phyloP scores from a whole-genome alignment of 30 jellyfish, hydroid and myxozoan genomes.

The Turritopsis rubra region DNA sequence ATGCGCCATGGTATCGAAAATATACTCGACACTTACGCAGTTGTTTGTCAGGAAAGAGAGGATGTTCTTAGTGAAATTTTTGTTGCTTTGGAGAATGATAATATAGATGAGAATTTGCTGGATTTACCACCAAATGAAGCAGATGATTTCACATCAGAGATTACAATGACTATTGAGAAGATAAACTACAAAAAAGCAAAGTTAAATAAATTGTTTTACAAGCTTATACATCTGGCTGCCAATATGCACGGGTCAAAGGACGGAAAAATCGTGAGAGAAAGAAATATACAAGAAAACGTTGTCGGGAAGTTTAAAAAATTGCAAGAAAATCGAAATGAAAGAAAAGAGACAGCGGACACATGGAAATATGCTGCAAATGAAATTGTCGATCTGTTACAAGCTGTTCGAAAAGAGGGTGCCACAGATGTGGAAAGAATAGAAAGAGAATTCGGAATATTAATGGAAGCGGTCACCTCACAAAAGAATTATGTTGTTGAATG shows the following conservation, averaged over 20 bases:
- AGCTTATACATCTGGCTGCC: neutral
- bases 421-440: slow-evolving; percentile 57
- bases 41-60: slow-evolving; percentile 18
- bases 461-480: slow-evolving; percentile 54
- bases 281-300: slow-evolving; percentile 35
- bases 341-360: slow-evolving; percentile 45
- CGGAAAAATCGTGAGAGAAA: slow-evolving; percentile 13
- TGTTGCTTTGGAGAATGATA: neutral
- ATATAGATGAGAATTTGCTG: neutral
- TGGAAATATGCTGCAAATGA: slow-evolving; percentile 66
- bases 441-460: slow-evolving; percentile 33
- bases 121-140: slow-evolving; percentile 3
- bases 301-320: slow-evolving; percentile 45
- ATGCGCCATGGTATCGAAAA: neutral
- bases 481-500: slow-evolving; percentile 37
- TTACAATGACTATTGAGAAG: slow-evolving; percentile 12
- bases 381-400: slow-evolving; percentile 40
- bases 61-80: slow-evolving; percentile 7
- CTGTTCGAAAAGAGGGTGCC: slow-evolving; percentile 62
- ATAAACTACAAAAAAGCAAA: neutral
- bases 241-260: neutral
- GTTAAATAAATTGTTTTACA: slow-evolving; percentile 13
- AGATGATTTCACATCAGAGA: slow-evolving; percentile 33
- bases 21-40: slow-evolving; percentile 6
- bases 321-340: neutral